Percentiles rank a stretch among this genome's conserved stretches.
These are phyloP conservation scores for Rugalucina vietnamica DNA, from an alignment of 2,888 invertebrate genomes.

Conservation along the genomic window DNA sequence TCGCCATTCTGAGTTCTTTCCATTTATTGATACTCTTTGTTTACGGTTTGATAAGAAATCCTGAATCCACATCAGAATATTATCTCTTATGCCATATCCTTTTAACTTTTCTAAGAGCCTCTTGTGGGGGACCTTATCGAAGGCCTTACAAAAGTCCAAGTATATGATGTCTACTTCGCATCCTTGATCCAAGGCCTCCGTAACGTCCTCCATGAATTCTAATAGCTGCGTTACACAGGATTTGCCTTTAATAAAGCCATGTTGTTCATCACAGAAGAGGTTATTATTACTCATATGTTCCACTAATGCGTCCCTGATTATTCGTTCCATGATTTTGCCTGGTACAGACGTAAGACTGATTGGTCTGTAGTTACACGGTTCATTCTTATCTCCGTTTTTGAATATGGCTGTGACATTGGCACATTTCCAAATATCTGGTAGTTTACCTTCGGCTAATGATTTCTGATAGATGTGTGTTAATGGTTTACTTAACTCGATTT, in stretches of 20 bases:
- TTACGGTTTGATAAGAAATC: no score
- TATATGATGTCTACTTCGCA: constrained; percentile 24
- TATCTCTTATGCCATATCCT: constrained; percentile 20
- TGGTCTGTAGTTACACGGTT: constrained; percentile 22
- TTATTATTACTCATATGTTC: constrained; percentile 16
- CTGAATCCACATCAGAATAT: no score
- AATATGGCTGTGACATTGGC: constrained; percentile 23
- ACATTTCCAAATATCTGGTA: constrained; percentile 23
- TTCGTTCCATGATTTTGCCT: constrained; percentile 33
- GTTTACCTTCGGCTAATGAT: constrained; percentile 18
- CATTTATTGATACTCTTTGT: no score
- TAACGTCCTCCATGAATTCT: constrained; percentile 18
- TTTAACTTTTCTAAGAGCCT: constrained; percentile 33
- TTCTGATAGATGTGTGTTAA: constrained; percentile 8
- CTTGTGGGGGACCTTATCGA: constrained; percentile 27
- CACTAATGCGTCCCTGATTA: constrained; percentile 2
- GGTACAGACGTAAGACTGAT: constrained; percentile 32
- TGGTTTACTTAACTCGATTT: not conserved
- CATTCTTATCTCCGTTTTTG: constrained; percentile 10
- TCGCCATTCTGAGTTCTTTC: no score
- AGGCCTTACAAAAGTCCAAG: constrained; percentile 34
- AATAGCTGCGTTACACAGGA: constrained; percentile 19
- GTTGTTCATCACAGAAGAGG: constrained; percentile 15
- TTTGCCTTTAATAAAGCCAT: constrained; percentile 23
- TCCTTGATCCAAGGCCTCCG: constrained; percentile 26